phyloP scores from a whole-genome alignment of 2,797 vertebrate species.

The Notolabrus celidotus region DNA sequence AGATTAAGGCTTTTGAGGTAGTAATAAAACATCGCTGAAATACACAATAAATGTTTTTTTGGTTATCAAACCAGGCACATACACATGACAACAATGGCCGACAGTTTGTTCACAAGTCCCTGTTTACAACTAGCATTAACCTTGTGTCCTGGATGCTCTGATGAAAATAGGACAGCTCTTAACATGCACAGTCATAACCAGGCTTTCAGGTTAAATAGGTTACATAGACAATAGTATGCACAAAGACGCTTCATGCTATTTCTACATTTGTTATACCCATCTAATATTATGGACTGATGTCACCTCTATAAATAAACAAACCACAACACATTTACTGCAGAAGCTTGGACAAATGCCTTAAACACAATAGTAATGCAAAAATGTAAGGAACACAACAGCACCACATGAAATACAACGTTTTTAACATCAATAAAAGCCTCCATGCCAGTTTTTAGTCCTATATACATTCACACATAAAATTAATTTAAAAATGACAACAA shows the following conservation, averaged over 20 bases:
- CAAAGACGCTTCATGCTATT: conserved; percentile 10
- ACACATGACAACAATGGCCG: neutral
- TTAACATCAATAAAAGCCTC: neutral
- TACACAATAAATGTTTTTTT: neutral
- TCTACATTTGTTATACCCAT: conserved; percentile 15
- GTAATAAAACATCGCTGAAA: too few relatives aligned
- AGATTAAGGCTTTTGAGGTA: conserved; percentile 3
- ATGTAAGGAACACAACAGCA: conserved; percentile 31
- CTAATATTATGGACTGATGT: neutral
- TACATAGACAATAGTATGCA: neutral
- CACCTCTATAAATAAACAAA: conserved; percentile 18
- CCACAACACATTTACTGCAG: conserved; percentile 24
- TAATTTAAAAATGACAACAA: too few relatives aligned
- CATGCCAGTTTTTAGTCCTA: conserved; percentile 4
- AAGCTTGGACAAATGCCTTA: conserved; percentile 13
- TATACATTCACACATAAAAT: neutral
- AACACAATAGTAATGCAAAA: conserved; percentile 38
- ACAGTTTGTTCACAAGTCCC: neutral
- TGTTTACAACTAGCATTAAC: neutral
- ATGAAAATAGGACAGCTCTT: neutral
- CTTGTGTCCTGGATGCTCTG: neutral
- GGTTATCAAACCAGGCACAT: conserved; percentile 7
- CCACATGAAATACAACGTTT: neutral
- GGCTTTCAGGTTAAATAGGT: neutral
- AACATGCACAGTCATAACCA: neutral